Percentiles rank a stretch among this genome's conserved stretches.
Conservation (phyloP, 1,140 invertebrate species). For the Formica selysi region DNA sequence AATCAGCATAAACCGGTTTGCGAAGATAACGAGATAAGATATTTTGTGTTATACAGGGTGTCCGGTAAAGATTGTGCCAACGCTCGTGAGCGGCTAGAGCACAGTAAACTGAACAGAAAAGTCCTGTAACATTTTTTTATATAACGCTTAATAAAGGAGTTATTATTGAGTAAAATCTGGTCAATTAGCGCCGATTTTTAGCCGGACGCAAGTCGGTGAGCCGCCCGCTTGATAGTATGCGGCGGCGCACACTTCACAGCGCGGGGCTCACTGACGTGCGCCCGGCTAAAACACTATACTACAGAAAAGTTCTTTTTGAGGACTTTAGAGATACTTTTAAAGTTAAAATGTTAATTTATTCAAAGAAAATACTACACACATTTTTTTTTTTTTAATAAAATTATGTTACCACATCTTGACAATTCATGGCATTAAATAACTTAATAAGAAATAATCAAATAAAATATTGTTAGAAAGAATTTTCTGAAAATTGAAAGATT, state of each 20-base stretch:
- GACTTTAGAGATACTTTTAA: background rate
- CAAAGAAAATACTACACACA: background rate
- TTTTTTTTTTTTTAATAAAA: slow-evolving; percentile 36
- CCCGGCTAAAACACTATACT: too few relatives aligned
- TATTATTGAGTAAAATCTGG: too few relatives aligned
- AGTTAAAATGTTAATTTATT: slow-evolving; percentile 26
- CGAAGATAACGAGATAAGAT: slow-evolving; percentile 23
- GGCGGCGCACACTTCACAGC: too few relatives aligned
- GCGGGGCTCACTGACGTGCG: too few relatives aligned
- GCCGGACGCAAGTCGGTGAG: too few relatives aligned
- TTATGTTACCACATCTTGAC: background rate
- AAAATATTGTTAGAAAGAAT: background rate
- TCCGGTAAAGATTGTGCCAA: too few relatives aligned
- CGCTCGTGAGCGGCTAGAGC: too few relatives aligned
- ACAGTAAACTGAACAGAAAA: too few relatives aligned
- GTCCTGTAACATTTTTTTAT: too few relatives aligned
- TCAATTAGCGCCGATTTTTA: too few relatives aligned
- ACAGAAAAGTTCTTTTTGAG: background rate
- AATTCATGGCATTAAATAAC: slow-evolving; percentile 6
- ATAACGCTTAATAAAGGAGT: too few relatives aligned
- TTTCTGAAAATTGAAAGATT: slow-evolving; percentile 10
- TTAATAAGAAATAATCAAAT: slow-evolving; percentile 11
- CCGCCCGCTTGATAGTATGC: too few relatives aligned
- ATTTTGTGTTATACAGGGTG: background rate
- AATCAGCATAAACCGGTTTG: background rate